Evolutionary conservation across 2,888 invertebrate genomes (phyloP).

Genomic region (Saturnia japonica): DNA sequence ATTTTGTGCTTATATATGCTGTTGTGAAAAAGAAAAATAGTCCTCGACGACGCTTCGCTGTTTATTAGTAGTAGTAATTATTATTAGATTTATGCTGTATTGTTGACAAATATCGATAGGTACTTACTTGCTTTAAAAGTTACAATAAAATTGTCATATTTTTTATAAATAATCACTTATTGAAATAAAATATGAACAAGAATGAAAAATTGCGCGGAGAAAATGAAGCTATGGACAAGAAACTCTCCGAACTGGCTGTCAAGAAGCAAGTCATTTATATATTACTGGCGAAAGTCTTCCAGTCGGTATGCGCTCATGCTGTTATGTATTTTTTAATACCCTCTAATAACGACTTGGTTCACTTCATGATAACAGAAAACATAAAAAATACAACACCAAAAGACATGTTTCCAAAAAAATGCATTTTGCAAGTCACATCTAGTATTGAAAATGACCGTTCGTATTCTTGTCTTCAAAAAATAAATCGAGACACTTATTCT

Average conservation of each 20-base stretch:
- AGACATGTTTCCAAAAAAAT: too few relatives aligned
- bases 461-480: too few relatives aligned
- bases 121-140: neutral
- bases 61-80: too few relatives aligned
- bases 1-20: too few relatives aligned
- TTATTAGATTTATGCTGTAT: neutral
- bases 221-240: neutral
- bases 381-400: neutral
- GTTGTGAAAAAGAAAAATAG: too few relatives aligned
- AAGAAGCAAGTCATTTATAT: constrained; percentile 4
- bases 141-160: neutral
- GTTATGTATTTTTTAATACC: neutral
- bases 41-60: too few relatives aligned
- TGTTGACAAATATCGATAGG: neutral
- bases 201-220: neutral
- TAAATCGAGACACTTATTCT: neutral
- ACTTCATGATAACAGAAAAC: neutral
- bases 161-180: neutral
- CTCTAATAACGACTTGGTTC: neutral
- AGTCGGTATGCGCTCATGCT: neutral
- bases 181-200: constrained; percentile 3
- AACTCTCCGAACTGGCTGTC: neutral
- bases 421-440: too few relatives aligned
- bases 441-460: too few relatives aligned
- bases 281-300: neutral